Evolutionary conservation across 2,888 invertebrate genomes (phyloP).

Genomic region (Ashinkailepas kermadecensis): DNA sequence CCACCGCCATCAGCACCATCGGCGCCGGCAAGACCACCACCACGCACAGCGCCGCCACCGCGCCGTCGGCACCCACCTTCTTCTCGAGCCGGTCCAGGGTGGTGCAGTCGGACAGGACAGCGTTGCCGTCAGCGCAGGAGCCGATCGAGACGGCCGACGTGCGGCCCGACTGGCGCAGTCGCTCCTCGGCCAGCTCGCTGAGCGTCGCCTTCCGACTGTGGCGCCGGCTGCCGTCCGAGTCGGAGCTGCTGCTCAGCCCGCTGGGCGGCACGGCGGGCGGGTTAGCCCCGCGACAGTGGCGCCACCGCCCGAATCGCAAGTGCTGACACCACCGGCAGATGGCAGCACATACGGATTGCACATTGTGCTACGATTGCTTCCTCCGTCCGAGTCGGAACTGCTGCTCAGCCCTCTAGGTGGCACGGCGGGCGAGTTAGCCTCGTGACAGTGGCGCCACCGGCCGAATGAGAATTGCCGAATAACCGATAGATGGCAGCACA

Average conservation of each 20-base stretch:
- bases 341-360: too few species aligned
- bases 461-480: too few species aligned
- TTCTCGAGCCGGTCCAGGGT: constrained; percentile 5
- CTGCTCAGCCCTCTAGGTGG: neutral
- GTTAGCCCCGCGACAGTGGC: too few species aligned
- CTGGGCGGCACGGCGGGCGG: neutral
- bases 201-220: neutral
- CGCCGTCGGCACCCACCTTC: neutral
- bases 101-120: neutral
- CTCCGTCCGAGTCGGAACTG: neutral
- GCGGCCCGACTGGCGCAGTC: neutral
- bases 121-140: neutral
- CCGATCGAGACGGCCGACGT: constrained; percentile 12
- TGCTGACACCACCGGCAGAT: too few species aligned
- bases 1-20: too few species aligned
- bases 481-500: too few species aligned
- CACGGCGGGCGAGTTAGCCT: too few species aligned
- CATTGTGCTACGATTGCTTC: too few species aligned
- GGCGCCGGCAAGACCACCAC: neutral
- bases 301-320: too few species aligned
- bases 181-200: neutral
- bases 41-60: neutral
- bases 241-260: neutral
- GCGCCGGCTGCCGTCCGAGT: neutral
- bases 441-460: too few species aligned